phyloP scores from a whole-genome alignment of 1,140 invertebrate species.

The Melitaea cinxia region DNA sequence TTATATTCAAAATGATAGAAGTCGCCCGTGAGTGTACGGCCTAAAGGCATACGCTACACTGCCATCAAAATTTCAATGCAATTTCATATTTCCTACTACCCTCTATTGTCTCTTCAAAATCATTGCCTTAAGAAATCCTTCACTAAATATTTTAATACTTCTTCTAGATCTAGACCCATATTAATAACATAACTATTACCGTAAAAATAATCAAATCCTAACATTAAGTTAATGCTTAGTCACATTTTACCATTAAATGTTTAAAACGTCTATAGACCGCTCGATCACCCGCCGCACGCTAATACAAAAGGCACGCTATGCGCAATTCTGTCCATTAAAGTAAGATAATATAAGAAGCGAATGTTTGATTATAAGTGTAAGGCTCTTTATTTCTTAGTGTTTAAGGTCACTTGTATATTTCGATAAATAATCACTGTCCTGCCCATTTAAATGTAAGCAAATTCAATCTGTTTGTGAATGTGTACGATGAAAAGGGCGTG shows the following conservation, averaged over 20 bases:
- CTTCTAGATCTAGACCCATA: not conserved
- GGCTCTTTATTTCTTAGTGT: slow-evolving; percentile 33
- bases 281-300: slow-evolving; percentile 48
- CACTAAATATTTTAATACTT: slow-evolving; percentile 6
- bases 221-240: slow-evolving; percentile 11
- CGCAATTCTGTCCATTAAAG: slow-evolving; percentile 79
- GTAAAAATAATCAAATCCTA: slow-evolving; percentile 5
- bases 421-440: slow-evolving; percentile 62
- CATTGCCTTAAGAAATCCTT: slow-evolving; percentile 2
- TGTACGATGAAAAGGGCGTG: not conserved
- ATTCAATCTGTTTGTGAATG: slow-evolving; percentile 25
- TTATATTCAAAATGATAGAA: not conserved
- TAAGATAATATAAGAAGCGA: slow-evolving; percentile 64
- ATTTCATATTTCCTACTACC: not conserved
- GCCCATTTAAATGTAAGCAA: slow-evolving; percentile 68
- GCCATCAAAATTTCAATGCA: not conserved
- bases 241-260: not conserved
- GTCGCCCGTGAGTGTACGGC: slow-evolving; percentile 4
- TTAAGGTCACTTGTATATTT: slow-evolving; percentile 57
- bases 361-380: slow-evolving; percentile 30
- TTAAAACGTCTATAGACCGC: not conserved
- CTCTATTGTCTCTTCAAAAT: slow-evolving; percentile 2
- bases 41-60: not conserved
- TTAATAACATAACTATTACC: not conserved
- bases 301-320: slow-evolving; percentile 66